Percentiles rank a stretch among this genome's conserved stretches.
phyloP scores from a whole-genome alignment of 2,113 vertebrate species.

The Isurus oxyrinchus region DNA sequence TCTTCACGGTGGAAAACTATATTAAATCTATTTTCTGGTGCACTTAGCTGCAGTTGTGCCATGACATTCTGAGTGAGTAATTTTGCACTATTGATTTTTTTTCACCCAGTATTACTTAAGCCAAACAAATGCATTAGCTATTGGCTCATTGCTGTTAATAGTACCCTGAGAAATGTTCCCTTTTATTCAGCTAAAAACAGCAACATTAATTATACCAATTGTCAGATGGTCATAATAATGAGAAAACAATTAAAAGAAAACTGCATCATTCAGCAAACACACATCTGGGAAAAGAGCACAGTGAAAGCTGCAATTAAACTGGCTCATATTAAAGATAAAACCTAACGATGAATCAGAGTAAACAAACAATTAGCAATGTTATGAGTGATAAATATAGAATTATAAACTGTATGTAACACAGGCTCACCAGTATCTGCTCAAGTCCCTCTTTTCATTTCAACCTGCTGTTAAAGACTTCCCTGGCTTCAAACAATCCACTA shows the following conservation, averaged over 20 bases:
- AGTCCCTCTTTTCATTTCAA: neutral
- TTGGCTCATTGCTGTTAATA: neutral
- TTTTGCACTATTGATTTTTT: neutral
- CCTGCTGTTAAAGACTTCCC: too few species aligned
- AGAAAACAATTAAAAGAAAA: neutral
- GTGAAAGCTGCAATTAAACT: neutral
- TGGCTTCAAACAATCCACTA: neutral
- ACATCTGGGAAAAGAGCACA: neutral
- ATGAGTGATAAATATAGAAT: neutral
- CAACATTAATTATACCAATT: neutral
- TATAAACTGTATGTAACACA: neutral
- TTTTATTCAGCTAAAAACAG: neutral
- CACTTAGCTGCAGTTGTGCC: neutral
- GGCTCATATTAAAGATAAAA: neutral
- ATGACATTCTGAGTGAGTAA: neutral
- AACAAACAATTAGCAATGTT: neutral
- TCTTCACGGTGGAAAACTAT: neutral
- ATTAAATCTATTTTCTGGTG: neutral
- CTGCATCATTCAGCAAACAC: neutral
- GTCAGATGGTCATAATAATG: neutral
- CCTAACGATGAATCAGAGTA: neutral
- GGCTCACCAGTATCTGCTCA: neutral
- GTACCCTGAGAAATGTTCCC: neutral
- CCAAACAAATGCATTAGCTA: neutral
- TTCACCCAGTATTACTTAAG: neutral